These are phyloP conservation scores for Carcina quercana DNA, from an alignment of 2,888 invertebrate genomes.

Conservation along the genomic window DNA sequence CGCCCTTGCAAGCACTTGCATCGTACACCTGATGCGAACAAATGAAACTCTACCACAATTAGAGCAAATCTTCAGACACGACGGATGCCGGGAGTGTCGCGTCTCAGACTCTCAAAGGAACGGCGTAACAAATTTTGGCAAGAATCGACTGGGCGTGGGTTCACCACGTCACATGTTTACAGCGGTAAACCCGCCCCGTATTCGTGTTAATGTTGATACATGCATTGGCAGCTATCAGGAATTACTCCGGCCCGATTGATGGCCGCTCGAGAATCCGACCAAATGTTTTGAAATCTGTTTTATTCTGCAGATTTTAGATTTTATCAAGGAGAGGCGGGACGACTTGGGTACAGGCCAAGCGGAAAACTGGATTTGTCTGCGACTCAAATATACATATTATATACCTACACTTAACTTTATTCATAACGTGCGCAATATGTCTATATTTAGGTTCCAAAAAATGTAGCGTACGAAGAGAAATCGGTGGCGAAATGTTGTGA, in stretches of 20 bases:
- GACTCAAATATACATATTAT: too few species aligned
- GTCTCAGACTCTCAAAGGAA: conserved; percentile 28
- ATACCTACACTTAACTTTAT: too few species aligned
- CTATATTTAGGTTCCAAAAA: too few species aligned
- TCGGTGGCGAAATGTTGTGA: too few species aligned
- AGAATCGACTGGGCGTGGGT: conserved; percentile 34
- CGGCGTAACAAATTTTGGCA: conserved; percentile 64
- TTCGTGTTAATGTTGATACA: conserved; percentile 23
- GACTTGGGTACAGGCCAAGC: conserved; percentile 53
- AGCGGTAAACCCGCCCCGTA: conserved; percentile 24
- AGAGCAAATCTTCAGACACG: conserved; percentile 28
- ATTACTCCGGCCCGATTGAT: conserved; percentile 15
- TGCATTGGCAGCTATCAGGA: conserved; percentile 26
- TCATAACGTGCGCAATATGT: too few species aligned
- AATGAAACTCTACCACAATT: conserved; percentile 16
- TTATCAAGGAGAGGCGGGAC: conserved; percentile 35
- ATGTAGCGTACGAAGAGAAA: too few species aligned
- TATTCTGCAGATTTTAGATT: conserved; percentile 32
- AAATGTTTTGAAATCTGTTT: conserved; percentile 35
- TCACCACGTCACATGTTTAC: conserved; percentile 38
- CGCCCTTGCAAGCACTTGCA: conserved; percentile 35
- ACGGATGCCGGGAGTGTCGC: conserved; percentile 29
- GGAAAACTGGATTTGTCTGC: conserved; percentile 31
- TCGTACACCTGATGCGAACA: conserved; percentile 17
- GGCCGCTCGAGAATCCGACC: conserved; percentile 17